A percentile compares a stretch with the other conserved stretches of the same genome.
Conservation (phyloP, 2,888 invertebrate species). For the Dryocosmus kuriphilus region DNA sequence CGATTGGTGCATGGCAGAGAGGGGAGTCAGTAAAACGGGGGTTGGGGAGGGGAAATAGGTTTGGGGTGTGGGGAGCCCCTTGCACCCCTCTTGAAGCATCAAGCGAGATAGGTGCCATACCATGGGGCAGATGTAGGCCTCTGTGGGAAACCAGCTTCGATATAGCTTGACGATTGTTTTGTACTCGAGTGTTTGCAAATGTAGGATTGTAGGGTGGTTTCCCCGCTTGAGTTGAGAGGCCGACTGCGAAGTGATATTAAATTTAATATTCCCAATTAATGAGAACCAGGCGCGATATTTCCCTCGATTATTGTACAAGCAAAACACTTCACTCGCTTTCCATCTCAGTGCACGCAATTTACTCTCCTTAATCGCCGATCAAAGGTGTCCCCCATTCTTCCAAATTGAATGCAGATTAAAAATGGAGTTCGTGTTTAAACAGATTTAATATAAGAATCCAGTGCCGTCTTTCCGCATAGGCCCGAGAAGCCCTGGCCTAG, state of each 20-base stretch:
- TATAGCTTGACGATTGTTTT: constrained; percentile 53
- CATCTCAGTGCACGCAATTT: constrained; percentile 32
- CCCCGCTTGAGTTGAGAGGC: constrained; percentile 39
- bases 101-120: constrained; percentile 58
- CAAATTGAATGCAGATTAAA: background rate
- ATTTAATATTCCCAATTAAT: constrained; percentile 57
- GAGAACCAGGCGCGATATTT: constrained; percentile 27
- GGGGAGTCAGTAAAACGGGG: constrained; percentile 47
- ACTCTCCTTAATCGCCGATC: constrained; percentile 3
- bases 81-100: constrained; percentile 62
- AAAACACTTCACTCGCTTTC: constrained; percentile 17
- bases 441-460: no score
- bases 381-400: background rate
- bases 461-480: no score
- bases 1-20: constrained; percentile 70
- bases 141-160: constrained; percentile 74
- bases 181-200: constrained; percentile 47
- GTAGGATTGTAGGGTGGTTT: constrained; percentile 43
- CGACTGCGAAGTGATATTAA: constrained; percentile 54
- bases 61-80: constrained; percentile 45
- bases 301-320: constrained; percentile 3
- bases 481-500: no score
- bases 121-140: constrained; percentile 70
- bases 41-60: constrained; percentile 15
- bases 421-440: background rate